Conservation (phyloP, 1,140 invertebrate species). For the Asobara japonica region DNA sequence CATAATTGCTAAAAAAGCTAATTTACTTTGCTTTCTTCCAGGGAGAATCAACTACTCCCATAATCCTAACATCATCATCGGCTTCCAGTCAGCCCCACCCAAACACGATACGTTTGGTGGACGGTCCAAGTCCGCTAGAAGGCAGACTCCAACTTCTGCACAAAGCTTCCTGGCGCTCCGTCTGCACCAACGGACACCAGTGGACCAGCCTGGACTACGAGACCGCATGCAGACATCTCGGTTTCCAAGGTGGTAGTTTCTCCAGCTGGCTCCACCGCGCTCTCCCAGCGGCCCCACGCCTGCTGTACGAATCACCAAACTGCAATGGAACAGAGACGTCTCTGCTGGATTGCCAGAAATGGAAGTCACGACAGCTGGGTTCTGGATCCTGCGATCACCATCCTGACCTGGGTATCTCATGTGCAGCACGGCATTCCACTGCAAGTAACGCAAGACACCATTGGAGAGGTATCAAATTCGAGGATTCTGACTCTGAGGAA, state of each 20-base stretch:
- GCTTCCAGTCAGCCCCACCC: conserved; percentile 61
- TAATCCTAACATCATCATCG: conserved; percentile 75
- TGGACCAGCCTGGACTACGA: conserved; percentile 91
- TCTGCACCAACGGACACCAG: conserved; percentile 97
- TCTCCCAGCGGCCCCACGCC: conserved; percentile 76
- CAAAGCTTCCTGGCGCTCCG: conserved; percentile 90
- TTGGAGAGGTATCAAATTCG: conserved; percentile 88
- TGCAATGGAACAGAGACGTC: conserved; percentile 84
- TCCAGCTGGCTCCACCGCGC: conserved; percentile 88
- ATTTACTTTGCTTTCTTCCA: conserved; percentile 67
- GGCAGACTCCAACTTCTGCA: conserved; percentile 92
- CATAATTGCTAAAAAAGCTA: too few species aligned
- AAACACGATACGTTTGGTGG: conserved; percentile 81
- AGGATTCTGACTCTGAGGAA: conserved; percentile 77
- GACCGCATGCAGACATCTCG: conserved; percentile 90
- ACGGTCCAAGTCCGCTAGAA: conserved; percentile 89
- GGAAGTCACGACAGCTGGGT: conserved; percentile 82
- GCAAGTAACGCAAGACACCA: conserved; percentile 73
- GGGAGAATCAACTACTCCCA: conserved; percentile 76
- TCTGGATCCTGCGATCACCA: conserved; percentile 95
- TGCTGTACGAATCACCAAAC: conserved; percentile 88
- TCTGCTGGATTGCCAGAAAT: conserved; percentile 80
- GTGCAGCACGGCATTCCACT: conserved; percentile 77
- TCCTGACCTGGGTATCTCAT: conserved; percentile 87
- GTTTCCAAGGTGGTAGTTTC: conserved; percentile 88